phyloP scores from a whole-genome alignment of 1,140 invertebrate species.

The Anastrepha ludens region DNA sequence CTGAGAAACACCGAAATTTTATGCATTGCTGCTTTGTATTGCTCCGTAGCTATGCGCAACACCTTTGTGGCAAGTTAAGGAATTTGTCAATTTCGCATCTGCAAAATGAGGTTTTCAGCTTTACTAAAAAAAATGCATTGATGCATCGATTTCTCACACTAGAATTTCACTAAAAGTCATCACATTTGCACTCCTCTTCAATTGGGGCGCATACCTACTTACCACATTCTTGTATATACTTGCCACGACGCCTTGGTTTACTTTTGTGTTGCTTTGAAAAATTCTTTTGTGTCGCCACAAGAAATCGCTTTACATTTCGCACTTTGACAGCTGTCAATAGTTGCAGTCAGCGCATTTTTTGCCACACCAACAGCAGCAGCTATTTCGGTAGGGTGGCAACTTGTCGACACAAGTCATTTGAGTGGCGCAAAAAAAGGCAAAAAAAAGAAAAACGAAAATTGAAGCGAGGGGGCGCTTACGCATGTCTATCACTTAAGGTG shows the following conservation, averaged over 20 bases:
- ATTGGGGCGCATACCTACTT: background rate
- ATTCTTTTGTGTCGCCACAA: constrained; percentile 51
- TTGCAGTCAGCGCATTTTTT: constrained; percentile 39
- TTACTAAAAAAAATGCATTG: background rate
- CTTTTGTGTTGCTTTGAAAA: constrained; percentile 11
- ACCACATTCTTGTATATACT: background rate
- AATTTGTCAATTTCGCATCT: constrained; percentile 41
- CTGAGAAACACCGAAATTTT: background rate
- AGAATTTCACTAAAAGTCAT: background rate
- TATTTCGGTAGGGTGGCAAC: background rate
- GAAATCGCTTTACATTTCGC: constrained; percentile 50
- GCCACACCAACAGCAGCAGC: background rate
- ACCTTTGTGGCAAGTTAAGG: background rate
- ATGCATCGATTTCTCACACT: background rate
- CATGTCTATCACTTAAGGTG: background rate
- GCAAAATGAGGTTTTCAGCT: constrained; percentile 44
- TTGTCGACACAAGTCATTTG: constrained; percentile 41
- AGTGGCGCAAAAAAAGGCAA: constrained; percentile 23
- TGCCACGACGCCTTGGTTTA: background rate
- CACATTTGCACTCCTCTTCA: background rate
- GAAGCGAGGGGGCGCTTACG: background rate
- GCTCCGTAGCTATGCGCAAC: background rate
- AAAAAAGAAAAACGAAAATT: background rate
- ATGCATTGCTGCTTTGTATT: background rate
- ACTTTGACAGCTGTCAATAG: constrained; percentile 49